Base-by-base conservation (phyloP, 2,888 invertebrate genomes). In the Lampropteryx suffumata region DNA sequence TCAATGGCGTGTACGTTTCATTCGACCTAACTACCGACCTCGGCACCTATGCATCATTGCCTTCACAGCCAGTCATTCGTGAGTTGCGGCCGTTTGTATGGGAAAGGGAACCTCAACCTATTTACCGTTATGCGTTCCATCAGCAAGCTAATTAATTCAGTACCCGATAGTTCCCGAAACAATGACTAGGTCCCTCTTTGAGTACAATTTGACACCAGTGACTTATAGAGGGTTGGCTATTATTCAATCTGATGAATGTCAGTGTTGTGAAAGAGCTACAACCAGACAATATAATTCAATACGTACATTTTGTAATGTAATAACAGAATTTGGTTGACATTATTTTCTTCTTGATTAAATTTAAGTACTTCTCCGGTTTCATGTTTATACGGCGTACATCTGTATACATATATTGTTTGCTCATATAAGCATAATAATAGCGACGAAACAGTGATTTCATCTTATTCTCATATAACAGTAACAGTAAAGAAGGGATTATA, bases 311-410 rank as follows among this genome's bases (percentile, higher is more conserved):
- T 59, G 57, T 60, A 56, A 61, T 51, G 34, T 55, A n/a, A 4
- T 59, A 59, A 60, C 60, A 59, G 59, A 62, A 62, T 62, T 64
- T 62, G 64, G 63, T 64, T 59, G 65, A 55, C 48, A 52, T 54
- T 51, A 55, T 60, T 56, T 57, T 55, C 36, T 52, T 39, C 43
- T 57, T 40, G 55, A 57, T 61, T 60, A 56, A 53, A 59, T 64
- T 64, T 60, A n/a, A n/a, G n/a, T n/a, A 42, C 48, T 50, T 46
- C 45, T 28, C 39, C 32, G 44, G 46, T 55, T 57, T 57, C 52
- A 49, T 52, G 50, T 55, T 32, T 53, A 36, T 48, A n/a, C n/a
- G n/a, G 29, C 36, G 41, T 48, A 37, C 24, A 17, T 4, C 17
- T 24, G 1, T 7, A 6, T 24, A 24, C 24, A 41, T 44, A 41